These are phyloP conservation scores for Neopelma chrysocephalum DNA, from an alignment of 2,797 vertebrate genomes.

Conservation along the genomic window DNA sequence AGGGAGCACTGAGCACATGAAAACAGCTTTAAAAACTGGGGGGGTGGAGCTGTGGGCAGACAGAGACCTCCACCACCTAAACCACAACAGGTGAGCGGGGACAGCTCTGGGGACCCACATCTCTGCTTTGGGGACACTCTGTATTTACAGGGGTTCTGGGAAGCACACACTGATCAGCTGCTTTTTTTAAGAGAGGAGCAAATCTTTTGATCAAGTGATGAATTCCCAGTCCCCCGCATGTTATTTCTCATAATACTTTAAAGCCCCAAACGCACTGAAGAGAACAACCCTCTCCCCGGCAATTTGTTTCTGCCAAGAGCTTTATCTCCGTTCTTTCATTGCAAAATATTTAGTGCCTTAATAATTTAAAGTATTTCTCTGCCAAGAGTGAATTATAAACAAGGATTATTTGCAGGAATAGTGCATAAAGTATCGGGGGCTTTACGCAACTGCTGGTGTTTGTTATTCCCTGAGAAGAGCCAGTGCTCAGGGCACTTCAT, in stretches of 20 bases:
- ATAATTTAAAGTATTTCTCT: constrained; percentile 59
- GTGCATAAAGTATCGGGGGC: neutral
- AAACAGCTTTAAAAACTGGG: fast-evolving
- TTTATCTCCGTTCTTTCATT: neutral
- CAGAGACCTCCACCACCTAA: neutral
- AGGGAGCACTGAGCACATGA: neutral
- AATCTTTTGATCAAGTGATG: neutral
- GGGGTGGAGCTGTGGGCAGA: neutral
- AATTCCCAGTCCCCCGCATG: neutral
- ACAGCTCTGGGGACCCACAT: neutral
- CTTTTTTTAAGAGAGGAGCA: neutral
- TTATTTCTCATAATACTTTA: neutral
- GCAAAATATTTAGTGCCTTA: constrained; percentile 50
- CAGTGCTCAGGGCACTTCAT: neutral
- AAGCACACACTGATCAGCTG: neutral
- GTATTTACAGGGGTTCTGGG: neutral
- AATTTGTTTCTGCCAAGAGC: constrained; percentile 35
- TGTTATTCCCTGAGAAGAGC: neutral
- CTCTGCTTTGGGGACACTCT: neutral
- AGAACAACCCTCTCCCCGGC: neutral
- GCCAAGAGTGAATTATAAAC: constrained; percentile 55
- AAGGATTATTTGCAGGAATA: constrained; percentile 41
- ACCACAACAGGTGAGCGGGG: neutral
- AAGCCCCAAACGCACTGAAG: neutral
- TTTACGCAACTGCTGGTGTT: neutral